Percentiles rank a stretch among this genome's conserved stretches.
phyloP scores from a whole-genome alignment of 2,888 invertebrate species.

The Caenorhabditis becei region DNA sequence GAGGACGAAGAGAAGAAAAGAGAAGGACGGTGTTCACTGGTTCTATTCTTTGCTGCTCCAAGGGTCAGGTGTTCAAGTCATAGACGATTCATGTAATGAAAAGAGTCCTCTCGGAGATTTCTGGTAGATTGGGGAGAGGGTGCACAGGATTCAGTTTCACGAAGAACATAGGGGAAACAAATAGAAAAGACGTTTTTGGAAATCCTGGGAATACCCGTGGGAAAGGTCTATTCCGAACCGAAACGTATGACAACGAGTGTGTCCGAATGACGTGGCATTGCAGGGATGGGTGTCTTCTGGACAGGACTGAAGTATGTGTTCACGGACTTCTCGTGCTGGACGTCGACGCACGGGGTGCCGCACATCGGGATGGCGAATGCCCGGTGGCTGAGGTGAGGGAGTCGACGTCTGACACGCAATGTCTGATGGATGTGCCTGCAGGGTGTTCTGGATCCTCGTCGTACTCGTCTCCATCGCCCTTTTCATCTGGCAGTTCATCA shows the following conservation, averaged over 20 bases:
- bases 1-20: no score
- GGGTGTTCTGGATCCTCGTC: constrained; percentile 75
- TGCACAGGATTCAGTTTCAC: background rate
- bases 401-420: constrained; percentile 11
- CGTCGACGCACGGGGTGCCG: constrained; percentile 79
- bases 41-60: no score
- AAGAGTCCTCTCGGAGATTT: no score
- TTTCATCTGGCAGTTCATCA: constrained; percentile 74
- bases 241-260: background rate
- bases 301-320: constrained; percentile 69
- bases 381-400: constrained; percentile 64
- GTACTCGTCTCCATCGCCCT: constrained; percentile 67
- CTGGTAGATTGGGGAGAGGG: no score
- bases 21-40: no score
- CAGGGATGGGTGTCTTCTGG: constrained; percentile 68
- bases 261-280: background rate
- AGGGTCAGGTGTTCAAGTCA: no score
- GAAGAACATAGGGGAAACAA: background rate
- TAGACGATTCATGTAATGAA: no score
- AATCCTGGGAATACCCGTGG: constrained; percentile 5
- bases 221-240: background rate
- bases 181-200: constrained; percentile 4
- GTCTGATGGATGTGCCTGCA: constrained; percentile 15
- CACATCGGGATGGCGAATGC: constrained; percentile 78
- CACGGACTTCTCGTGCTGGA: constrained; percentile 78